Base-by-base conservation (phyloP, 2,888 invertebrate genomes). In the Drosophila monieri region DNA sequence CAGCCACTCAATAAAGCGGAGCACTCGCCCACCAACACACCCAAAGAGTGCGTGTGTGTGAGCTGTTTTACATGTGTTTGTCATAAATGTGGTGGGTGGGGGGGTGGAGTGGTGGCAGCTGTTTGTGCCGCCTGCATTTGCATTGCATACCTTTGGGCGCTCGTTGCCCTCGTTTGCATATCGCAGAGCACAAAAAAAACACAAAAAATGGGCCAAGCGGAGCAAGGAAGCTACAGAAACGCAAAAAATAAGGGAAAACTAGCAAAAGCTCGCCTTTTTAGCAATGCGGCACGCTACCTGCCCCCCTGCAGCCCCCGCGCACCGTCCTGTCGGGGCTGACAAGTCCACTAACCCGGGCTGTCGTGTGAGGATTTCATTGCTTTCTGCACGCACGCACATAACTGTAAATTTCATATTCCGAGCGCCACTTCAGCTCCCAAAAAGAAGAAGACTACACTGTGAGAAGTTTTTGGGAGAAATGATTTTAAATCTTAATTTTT, bases 131-230 rank as follows among this genome's bases (percentile, higher is more conserved):
- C 30, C 58, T 80, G 81, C 85, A 67, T 73, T 78, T 57, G 58
- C 86, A 73, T 83, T 77, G 78, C 87, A 86, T 84, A 80, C 80
- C 80, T 80, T 73, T 80, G 69, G 78, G 80, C 87, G 80, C 74
- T 69, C 44, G 71, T 64, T 72, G 85, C 67, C 80, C 87, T 84
- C 80, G 69, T 81, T 86, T 74, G 62, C 84, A 71, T 68, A 53
- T 48, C 51, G 46, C 56, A 41, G 21, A 21, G 21, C 5, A 21
- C 43, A 9, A 9, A 27, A 27, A 46, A 49, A 52, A 32, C 65
- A 41, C 52, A 47, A 46, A n/a, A 15, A 10, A 18, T 30, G 53
- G 35, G 41, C 25, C 23, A 18, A 18, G 43, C 43, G 43, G 21
- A 43, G 21, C 43, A 14, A n/a, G 10, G 47, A 23, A 43, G 39